Base-by-base conservation (phyloP, 2,797 vertebrate genomes). In the Enteromius afrohamiltoni region DNA sequence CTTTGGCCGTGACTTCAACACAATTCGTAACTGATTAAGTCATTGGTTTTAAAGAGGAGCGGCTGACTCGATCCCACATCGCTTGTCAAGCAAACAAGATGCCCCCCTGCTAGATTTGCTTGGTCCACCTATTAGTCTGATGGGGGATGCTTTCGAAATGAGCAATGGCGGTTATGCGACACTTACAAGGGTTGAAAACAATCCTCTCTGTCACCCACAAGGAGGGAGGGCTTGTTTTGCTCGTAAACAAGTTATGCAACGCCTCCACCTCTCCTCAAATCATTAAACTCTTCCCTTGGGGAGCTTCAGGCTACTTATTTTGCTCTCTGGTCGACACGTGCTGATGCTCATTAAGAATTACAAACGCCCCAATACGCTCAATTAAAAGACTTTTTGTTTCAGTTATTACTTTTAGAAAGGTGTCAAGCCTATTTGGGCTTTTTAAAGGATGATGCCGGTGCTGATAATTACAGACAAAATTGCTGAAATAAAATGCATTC, bases 151-250 rank as follows among this genome's bases (percentile, higher is more conserved):
- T n/a, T 31, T 68, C 34, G 34, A 40, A 45, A 84, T 31, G 19
- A 84, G 78, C 74, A 85, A 79, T 77, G 23, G 37, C 3, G 31
- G 90, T 89, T 87, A 92, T 80, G 64, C 80, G 89, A 92, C 91
- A 86, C 40, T 70, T 73, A 80, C 51, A 85, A 90, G 79, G 85
- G 85, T 83, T 89, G 86, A 91, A 92, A 92, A 91, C 91, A 92
- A 89, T 88, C 89, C 87, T 62, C 75, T 77, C 62, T 42, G 6
- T 79, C 45, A 4, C 79, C 49, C 75, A 45, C 58, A 31, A 77
- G 51, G 79, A 76, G 83, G 71, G 85, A 88, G 87, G 84, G 82
- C 29, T 29, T 88, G 82, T 91, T 88, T 74, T 90, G 85, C 91
- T 85, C 84, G 83, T 71, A 92, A 84, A 89, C 89, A 89, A 76